Percentiles rank a stretch among this genome's conserved stretches.
phyloP scores from a whole-genome alignment of 1,140 invertebrate species.

The Drosophila oshimai region DNA sequence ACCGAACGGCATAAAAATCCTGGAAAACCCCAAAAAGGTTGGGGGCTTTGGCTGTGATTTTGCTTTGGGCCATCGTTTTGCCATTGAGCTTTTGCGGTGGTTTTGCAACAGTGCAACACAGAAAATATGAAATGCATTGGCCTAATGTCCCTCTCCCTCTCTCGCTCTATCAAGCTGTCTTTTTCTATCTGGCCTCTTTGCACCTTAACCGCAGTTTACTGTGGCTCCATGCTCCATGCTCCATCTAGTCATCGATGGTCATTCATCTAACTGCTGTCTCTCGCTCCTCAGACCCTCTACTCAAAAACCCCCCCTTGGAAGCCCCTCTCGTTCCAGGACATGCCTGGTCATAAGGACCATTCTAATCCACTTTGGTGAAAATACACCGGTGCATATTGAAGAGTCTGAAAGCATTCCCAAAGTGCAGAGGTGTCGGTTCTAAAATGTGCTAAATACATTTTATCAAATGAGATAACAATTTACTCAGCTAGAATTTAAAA shows the following conservation, averaged over 20 bases:
- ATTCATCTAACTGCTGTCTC: conserved; percentile 61
- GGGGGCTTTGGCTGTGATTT: conserved; percentile 25
- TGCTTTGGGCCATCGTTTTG: conserved; percentile 30
- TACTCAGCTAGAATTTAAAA: background rate
- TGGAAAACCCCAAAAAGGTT: conserved; percentile 11
- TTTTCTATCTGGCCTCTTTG: conserved; percentile 26
- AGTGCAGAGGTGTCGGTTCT: conserved; percentile 5
- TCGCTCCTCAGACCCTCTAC: background rate
- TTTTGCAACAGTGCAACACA: conserved; percentile 22
- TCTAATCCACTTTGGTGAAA: conserved; percentile 70
- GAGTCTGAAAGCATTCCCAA: conserved; percentile 35
- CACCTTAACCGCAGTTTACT: conserved; percentile 63
- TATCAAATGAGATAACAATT: background rate
- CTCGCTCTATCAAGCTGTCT: background rate
- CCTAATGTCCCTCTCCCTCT: conserved; percentile 15
- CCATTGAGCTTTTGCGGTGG: conserved; percentile 46
- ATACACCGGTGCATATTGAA: conserved; percentile 64
- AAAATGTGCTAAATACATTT: conserved; percentile 8
- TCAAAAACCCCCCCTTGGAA: background rate
- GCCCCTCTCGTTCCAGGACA: background rate
- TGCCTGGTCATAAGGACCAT: conserved; percentile 61
- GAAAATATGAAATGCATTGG: conserved; percentile 51
- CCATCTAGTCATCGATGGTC: conserved; percentile 62
- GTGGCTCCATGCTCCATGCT: conserved; percentile 39
- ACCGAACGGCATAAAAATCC: conserved; percentile 21